Evolutionary conservation across 1,140 invertebrate species (phyloP).

Genomic region (Leucophenga varia): DNA sequence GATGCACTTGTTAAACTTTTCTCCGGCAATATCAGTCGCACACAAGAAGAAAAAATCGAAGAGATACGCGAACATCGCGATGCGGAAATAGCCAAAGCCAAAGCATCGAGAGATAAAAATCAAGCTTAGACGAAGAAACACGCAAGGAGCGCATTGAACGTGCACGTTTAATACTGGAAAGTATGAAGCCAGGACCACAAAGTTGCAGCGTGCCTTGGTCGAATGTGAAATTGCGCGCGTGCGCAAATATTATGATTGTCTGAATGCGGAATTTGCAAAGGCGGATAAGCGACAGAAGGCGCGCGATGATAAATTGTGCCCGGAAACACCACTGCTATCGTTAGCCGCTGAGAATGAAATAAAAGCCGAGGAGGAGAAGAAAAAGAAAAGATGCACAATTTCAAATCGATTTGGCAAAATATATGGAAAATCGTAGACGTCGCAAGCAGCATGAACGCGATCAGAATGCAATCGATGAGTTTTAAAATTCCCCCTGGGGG

Average conservation of each 20-base stretch:
- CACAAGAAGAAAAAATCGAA: neutral
- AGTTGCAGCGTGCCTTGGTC: slow-evolving; percentile 21
- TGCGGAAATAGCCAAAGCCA: too few relatives aligned
- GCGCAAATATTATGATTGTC: slow-evolving; percentile 13
- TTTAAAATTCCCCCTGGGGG: too few relatives aligned
- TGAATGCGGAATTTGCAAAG: slow-evolving; percentile 24
- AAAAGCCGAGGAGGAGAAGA: slow-evolving; percentile 4
- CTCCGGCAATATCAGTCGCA: slow-evolving; percentile 8
- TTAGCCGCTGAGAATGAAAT: slow-evolving; percentile 18
- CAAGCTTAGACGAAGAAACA: slow-evolving; percentile 8
- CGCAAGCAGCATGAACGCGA: slow-evolving; percentile 6
- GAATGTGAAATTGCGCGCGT: slow-evolving; percentile 27
- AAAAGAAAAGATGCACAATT: neutral
- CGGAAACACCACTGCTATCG: slow-evolving; percentile 21
- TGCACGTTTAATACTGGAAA: slow-evolving; percentile 22
- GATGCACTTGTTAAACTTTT: slow-evolving; percentile 28
- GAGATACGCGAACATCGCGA: neutral
- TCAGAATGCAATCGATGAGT: slow-evolving; percentile 9
- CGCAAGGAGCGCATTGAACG: slow-evolving; percentile 34
- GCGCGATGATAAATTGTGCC: slow-evolving; percentile 23
- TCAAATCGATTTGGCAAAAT: neutral
- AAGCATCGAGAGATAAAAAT: neutral
- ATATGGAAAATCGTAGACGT: slow-evolving; percentile 5
- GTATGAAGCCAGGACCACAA: slow-evolving; percentile 28
- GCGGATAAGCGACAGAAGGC: slow-evolving; percentile 18